A percentile compares a stretch with the other conserved stretches of the same genome.
phyloP scores from a whole-genome alignment of 1,140 invertebrate genomes.

The Cydia amplana region DNA sequence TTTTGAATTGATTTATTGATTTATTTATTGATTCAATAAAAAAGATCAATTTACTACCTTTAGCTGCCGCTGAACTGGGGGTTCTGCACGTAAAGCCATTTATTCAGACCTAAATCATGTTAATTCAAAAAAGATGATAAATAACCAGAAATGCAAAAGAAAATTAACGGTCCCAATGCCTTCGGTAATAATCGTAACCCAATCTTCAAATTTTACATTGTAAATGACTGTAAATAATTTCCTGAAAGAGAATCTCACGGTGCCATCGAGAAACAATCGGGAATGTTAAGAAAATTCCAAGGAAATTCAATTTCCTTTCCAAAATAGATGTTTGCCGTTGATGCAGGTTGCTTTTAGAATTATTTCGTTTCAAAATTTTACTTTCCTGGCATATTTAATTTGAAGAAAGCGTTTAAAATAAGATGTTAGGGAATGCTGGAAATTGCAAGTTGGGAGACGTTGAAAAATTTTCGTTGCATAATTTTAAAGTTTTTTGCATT shows the following conservation, averaged over 20 bases:
- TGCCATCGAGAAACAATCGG: slow-evolving; percentile 23
- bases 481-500: background rate
- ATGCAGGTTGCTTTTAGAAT: slow-evolving; percentile 29
- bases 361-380: slow-evolving; percentile 27
- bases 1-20: too few relatives aligned
- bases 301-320: slow-evolving; percentile 31
- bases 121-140: slow-evolving; percentile 6
- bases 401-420: slow-evolving; percentile 22
- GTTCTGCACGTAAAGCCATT: background rate
- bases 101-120: background rate
- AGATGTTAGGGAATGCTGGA: slow-evolving; percentile 1
- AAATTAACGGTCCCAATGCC: slow-evolving; percentile 17
- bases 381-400: slow-evolving; percentile 16
- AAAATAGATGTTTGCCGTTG: slow-evolving; percentile 31
- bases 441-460: slow-evolving; percentile 6
- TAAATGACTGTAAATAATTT: slow-evolving; percentile 30
- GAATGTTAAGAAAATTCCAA: slow-evolving; percentile 32
- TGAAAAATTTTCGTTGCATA: background rate
- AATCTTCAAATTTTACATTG: slow-evolving; percentile 23
- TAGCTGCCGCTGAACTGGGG: background rate
- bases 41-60: background rate
- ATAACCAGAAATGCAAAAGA: slow-evolving; percentile 15
- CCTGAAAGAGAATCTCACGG: slow-evolving; percentile 4
- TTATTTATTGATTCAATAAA: background rate
- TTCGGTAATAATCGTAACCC: slow-evolving; percentile 13